A percentile compares a stretch with the other conserved stretches of the same genome.
phyloP scores from a whole-genome alignment of 2,888 invertebrate species.

The Marasmarcha lunaedactyla region DNA sequence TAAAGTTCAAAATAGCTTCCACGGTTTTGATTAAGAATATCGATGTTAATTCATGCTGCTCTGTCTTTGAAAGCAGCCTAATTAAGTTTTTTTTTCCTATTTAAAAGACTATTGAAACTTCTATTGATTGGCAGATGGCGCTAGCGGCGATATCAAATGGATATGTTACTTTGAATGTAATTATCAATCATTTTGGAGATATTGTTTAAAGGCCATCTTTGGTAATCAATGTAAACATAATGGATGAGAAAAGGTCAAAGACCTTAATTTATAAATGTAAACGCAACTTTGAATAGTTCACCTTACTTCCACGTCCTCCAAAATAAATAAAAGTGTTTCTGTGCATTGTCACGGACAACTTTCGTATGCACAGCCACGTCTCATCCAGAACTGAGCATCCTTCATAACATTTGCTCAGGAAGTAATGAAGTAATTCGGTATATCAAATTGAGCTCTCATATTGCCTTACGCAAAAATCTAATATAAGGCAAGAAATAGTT shows the following conservation, averaged over 20 bases:
- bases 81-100: conserved; percentile 49
- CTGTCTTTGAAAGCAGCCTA: conserved; percentile 62
- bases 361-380: conserved; percentile 27
- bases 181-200: conserved; percentile 22
- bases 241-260: neutral
- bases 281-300: too few relatives aligned
- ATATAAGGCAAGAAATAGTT: conserved; percentile 2
- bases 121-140: conserved; percentile 65
- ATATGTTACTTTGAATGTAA: conserved; percentile 37
- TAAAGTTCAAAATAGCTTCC: neutral
- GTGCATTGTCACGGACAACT: conserved; percentile 26
- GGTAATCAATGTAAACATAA: neutral
- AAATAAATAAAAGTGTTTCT: conserved; percentile 15
- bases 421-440: too few relatives aligned
- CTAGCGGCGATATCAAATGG: conserved; percentile 58
- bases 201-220: conserved; percentile 12
- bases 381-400: conserved; percentile 13
- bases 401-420: neutral
- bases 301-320: too few relatives aligned
- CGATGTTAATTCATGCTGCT: conserved; percentile 32
- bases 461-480: neutral
- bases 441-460: too few relatives aligned
- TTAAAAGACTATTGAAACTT: conserved; percentile 48
- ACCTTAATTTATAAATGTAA: neutral
- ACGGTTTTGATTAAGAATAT: conserved; percentile 7